These are phyloP conservation scores for Chamaea fasciata DNA, from an alignment of 2,113 vertebrate species.

Conservation along the genomic window DNA sequence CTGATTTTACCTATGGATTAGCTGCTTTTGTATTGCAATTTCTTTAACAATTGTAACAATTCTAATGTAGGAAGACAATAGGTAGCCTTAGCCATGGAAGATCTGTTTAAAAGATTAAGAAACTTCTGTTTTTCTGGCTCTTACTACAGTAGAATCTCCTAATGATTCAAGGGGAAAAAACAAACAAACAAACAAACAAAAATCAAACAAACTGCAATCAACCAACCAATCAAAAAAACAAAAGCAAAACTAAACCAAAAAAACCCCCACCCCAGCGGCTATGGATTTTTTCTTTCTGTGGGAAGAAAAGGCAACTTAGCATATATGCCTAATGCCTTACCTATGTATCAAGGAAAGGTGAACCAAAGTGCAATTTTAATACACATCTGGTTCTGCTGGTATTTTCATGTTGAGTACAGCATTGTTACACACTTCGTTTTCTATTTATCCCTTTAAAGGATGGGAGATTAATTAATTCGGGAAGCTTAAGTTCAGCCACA, in stretches of 20 bases:
- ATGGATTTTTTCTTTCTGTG: not conserved
- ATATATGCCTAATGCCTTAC: not conserved
- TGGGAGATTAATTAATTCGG: not conserved
- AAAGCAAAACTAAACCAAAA: not conserved
- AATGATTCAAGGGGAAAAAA: not conserved
- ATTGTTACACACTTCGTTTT: not conserved
- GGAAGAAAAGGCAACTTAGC: not conserved
- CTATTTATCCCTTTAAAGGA: not conserved
- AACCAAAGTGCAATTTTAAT: not conserved
- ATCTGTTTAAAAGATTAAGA: not conserved
- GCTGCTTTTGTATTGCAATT: not conserved
- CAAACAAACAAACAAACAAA: too few species aligned
- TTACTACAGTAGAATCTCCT: not conserved
- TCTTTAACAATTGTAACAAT: not conserved
- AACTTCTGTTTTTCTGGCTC: not conserved
- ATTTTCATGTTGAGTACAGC: not conserved
- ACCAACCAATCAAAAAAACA: not conserved
- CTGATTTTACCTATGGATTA: not conserved
- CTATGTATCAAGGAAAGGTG: not conserved
- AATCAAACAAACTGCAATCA: too few species aligned
- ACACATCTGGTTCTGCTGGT: not conserved
- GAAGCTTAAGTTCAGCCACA: not conserved
- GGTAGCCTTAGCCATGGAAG: not conserved
- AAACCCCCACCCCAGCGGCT: fast-evolving
- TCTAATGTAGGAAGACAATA: not conserved